A percentile compares a stretch with the other conserved stretches of the same genome.
phyloP scores from a whole-genome alignment of 1,140 invertebrate genomes.

The Pseudachorutes palmiensis region DNA sequence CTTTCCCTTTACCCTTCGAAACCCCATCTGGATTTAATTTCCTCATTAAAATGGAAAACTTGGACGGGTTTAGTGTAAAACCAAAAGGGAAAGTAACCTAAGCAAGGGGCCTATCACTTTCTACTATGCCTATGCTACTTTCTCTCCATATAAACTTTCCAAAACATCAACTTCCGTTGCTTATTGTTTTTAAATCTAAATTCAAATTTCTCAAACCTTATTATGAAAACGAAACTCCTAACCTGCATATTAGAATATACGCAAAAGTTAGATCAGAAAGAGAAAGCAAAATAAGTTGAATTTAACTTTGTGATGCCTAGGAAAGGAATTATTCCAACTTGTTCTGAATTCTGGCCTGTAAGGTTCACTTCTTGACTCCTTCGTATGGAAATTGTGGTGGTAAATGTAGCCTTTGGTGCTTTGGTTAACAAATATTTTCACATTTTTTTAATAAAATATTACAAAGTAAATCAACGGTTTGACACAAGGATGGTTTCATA shows the following conservation, averaged over 20 bases:
- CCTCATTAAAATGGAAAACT: conserved; percentile 9
- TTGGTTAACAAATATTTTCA: not conserved
- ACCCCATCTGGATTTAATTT: not conserved
- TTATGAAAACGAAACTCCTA: too few species aligned
- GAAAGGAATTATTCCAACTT: too few species aligned
- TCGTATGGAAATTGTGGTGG: too few species aligned
- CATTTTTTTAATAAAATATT: conserved; percentile 1
- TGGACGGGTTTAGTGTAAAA: not conserved
- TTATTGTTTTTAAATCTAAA: not conserved
- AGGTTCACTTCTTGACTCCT: too few species aligned
- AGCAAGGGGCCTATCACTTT: not conserved
- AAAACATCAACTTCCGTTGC: not conserved
- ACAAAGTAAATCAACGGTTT: not conserved
- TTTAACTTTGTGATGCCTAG: too few species aligned
- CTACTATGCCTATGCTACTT: not conserved
- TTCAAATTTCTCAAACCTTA: not conserved
- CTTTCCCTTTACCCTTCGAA: not conserved
- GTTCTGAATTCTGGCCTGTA: too few species aligned
- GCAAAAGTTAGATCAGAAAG: too few species aligned
- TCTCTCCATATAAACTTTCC: not conserved
- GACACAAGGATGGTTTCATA: too few species aligned
- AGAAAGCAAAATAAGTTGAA: too few species aligned
- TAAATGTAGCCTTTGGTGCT: too few species aligned
- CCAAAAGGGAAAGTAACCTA: not conserved
- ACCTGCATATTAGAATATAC: too few species aligned